Base-by-base conservation (phyloP, 92 coral and sea anemone genomes). In the Hydrozoanthus gracilis region DNA sequence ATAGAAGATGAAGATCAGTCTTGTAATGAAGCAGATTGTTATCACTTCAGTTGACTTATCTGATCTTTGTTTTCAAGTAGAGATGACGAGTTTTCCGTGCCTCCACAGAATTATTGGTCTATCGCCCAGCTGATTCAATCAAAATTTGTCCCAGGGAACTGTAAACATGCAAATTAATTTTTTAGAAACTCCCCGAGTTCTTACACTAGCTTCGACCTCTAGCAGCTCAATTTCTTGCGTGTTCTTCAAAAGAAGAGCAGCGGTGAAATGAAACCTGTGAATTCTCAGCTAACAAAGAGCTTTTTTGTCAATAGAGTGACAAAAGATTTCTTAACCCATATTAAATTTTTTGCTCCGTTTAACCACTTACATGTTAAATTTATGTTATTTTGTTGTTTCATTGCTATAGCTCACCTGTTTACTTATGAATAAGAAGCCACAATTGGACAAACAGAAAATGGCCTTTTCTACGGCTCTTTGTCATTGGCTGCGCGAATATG, bases 341-440 rank as follows among this genome's bases (percentile, higher is more conserved):
- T 74, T 52, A 74, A 84, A 73, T 79, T 91, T 90, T 90, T 87
- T 79, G 71, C 91, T 77, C 60, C 35, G 88, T 88, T 73, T 66
- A 86, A 75, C 86, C 71, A 61, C 91, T 80, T 65, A 80, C 88
- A 94, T 94, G 95, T 92, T 93, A 94, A 92, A 94, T 92, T 92
- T 83, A 92, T 92, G 93, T 87, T 60, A 80, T 65, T 80, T 65
- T 79, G 88, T 86, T 82, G 83, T 56, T 75, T 88, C 89, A 52
- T 86, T 86, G 86, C 93, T 89, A 85, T 86, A 74, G 76, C 91
- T 95, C 95, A 94, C 98, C 98, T 89, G 98, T 93, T 88, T 35
- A 44, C 72, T 49, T 61, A 85, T 87, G 50, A 89, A 90, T 88
- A 48, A 62, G 62, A 50, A 87, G 76, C 75, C 83, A 70, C 77